Base-by-base conservation (phyloP, 2,888 invertebrate genomes). In the Branchellion lobata region DNA sequence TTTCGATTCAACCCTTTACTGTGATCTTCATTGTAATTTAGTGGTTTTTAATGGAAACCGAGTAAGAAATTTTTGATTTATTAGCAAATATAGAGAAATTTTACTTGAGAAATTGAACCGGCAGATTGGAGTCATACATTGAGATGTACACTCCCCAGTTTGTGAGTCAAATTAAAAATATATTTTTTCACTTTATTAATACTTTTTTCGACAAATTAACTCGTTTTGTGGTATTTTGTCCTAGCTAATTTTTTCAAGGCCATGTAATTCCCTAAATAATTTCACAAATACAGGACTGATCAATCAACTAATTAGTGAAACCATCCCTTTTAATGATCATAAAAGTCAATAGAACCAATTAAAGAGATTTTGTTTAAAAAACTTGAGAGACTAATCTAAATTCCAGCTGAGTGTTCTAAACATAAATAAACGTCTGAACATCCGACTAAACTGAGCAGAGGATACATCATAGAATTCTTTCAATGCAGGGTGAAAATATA, bases 111-210 rank as follows among this genome's bases (percentile, higher is more conserved):
- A 57, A 57, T 57, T 57, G 61, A 57, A 57, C 61, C 61, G 61
- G 61, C 61, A 57, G 61, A 57, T 57, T 5, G 61, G 61, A 57
- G 61, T 57, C 3, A 3, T 5, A 18, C 61, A 24, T n/a, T 57
- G 61, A 57, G 24, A 57, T 57, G 61, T 57, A 57, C 61, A n/a
- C 61, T 57, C 61, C n/a, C 61, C 61, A 57, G n/a, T 57, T 57
- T 57, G 61, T 57, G 61, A 57, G 61, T 18, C n/a, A 8, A 57
- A 57, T n/a, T 57, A 14, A 8, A 18, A 8, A 8, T 14, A 14
- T 18, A 14, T 47, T 47, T 47, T 14, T 18, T 47, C 47, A 47
- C 8, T 47, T 47, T 47, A 47, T 18, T 14, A 18, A 8, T 14
- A 8, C 47, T 18, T 14, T 47, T 47, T 18, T 18, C 47, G 47